Evolutionary conservation across 2,113 vertebrate species (phyloP), one percentile per base, ranked within the genome.

Genomic region (Sterna hirundo): DNA sequence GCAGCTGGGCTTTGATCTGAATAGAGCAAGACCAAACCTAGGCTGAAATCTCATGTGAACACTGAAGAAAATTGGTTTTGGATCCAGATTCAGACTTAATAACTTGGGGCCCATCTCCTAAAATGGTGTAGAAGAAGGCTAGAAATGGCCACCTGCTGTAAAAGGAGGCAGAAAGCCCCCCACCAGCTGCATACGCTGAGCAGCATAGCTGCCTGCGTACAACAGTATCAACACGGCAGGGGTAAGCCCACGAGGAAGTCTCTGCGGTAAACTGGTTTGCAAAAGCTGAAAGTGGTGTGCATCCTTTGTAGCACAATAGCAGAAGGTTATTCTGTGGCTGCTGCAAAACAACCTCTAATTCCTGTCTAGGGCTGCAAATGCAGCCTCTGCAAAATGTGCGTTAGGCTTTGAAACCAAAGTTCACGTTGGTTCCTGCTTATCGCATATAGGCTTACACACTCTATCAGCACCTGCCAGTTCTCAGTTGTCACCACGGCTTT

Each of bases 331-430:
- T 87, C 65, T 51, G 83, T 29, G 81, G 83, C 77, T 79, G 84
- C 91, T 85, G 83, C 66, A 91, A 95, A 97, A 74, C 81, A 92
- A 70, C 93, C n/a, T 72, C 66, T 38, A 77, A 70, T 85, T 95
- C 84, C 84, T 85, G 54, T 77, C 36, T 38, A 51, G 60, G 54
- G 62, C 84, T 94, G 74, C 27, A 92, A 82, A 68, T 7, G 61
- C 70, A 90, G 62, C 70, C 68, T 93, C 74, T 89, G 91, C 81
- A 94, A 87, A 92, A 86, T 7, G 4, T 0, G 6, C 1, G 14
- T 40, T 66, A 65, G 71, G 65, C 74, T 94, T 82, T 57, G 81
- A 90, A 95, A 80, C 38, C 22, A 16, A 75, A 89, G 58, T 38
- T 94, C 65, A 27, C 21, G 4, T 62, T 44, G 49, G 34, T 27